Base-by-base conservation (phyloP, 2,888 invertebrate genomes). In the Fragum sueziense region DNA sequence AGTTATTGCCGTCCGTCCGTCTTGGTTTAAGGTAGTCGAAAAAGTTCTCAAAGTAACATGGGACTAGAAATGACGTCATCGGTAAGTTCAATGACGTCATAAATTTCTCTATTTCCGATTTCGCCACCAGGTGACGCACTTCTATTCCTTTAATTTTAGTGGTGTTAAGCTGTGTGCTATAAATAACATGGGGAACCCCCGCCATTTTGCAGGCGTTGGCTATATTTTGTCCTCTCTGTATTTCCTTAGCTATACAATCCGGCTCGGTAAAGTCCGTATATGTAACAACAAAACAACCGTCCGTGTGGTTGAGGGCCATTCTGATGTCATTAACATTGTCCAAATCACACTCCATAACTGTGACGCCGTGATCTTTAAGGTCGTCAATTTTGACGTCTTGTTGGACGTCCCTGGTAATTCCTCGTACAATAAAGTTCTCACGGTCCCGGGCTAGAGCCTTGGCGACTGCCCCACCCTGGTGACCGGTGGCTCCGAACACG, bases 121-220 rank as follows among this genome's bases (percentile, higher is more conserved):
- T 92, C 25, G 91, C 89, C 70, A 91, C 91, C 76, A 91, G 85
- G 79, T 91, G 90, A 2, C 90, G 85, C 6, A 88, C 91, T 74
- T 87, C 82, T 14, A 90, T 84, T 0, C 91, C 90, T 25, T 87
- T 86, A n/a, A 89, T 85, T 33, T 85, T 70, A 37, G 88, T 84
- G 0, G 90, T 89, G 76, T 90, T 86, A 29, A 91, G 83, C 74
- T 91, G 90, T 22, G 91, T 91, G 81, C 89, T 89, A 79, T 87
- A 90, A 9, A 91, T 81, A 9, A 91, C 89, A 70, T 91, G 91
- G 1, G 79, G 71, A 34, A 91, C 85, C 2, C 82, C 82, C 2
- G 82, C 85, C 1, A 74, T 52, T 61, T 72, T 78, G 76, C 91
- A 91, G 33, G 90, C 91, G 51, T 91, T 88, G 2, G 91, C 91